Percentiles rank a stretch among this genome's conserved stretches.
phyloP scores from a whole-genome alignment of 2,888 invertebrate species.

The Rotaria sp. region DNA sequence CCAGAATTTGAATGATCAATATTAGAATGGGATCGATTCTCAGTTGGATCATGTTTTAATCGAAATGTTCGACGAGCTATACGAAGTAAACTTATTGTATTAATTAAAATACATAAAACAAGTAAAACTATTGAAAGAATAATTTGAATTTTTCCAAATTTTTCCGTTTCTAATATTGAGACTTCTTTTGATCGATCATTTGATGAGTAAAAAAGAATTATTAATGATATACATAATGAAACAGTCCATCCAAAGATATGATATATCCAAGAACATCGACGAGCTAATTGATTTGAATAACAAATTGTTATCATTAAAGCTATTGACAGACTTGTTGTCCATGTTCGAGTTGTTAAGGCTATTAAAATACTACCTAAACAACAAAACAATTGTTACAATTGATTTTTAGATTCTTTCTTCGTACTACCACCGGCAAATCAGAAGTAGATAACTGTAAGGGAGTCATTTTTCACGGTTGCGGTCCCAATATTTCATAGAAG shows the following conservation, averaged over 20 bases:
- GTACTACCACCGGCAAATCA: no score
- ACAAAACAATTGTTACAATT: not conserved
- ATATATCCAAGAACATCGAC: not conserved
- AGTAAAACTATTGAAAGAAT: not conserved
- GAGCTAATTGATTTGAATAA: not conserved
- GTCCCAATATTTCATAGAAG: no score
- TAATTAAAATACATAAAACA: not conserved
- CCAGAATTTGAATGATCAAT: not conserved
- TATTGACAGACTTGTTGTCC: not conserved
- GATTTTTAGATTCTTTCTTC: no score
- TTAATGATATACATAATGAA: not conserved
- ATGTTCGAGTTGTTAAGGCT: constrained; percentile 14
- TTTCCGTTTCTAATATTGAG: not conserved
- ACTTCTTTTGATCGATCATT: not conserved
- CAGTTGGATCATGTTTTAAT: not conserved
- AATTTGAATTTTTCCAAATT: not conserved
- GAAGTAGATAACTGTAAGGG: no score
- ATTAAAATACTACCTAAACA: not conserved
- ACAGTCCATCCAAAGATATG: constrained; percentile 5
- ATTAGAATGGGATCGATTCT: not conserved
- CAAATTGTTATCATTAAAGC: not conserved
- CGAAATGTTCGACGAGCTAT: not conserved
- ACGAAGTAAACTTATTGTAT: not conserved
- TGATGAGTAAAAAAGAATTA: constrained; percentile 4
- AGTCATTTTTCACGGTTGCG: no score